phyloP scores from a whole-genome alignment of 2,888 invertebrate genomes.

The Prosopocoilus inquinatus region DNA sequence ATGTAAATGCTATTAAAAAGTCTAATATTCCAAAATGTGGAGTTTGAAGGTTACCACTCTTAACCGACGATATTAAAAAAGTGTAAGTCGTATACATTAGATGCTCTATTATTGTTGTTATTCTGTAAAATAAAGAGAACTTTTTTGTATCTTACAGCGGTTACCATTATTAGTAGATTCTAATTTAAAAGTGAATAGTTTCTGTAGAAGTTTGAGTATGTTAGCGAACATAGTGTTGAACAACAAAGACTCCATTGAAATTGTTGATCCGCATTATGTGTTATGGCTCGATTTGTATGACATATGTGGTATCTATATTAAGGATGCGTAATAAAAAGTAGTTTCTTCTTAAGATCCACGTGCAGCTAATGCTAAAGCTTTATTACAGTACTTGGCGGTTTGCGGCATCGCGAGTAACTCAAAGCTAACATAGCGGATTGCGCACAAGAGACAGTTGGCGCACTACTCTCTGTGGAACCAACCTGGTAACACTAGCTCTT shows the following conservation, averaged over 20 bases:
- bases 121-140: too few relatives aligned
- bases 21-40: too few relatives aligned
- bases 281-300: slow-evolving; percentile 2
- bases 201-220: too few relatives aligned
- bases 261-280: slow-evolving; percentile 1
- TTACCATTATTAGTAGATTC: slow-evolving; percentile 5
- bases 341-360: slow-evolving; percentile 10
- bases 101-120: too few relatives aligned
- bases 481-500: slow-evolving; percentile 20
- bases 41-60: too few relatives aligned
- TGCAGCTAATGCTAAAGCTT: slow-evolving; percentile 20
- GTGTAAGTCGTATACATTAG: too few relatives aligned
- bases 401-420: slow-evolving; percentile 16
- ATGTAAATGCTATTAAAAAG: too few relatives aligned
- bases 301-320: slow-evolving; percentile 4
- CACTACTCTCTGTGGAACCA: slow-evolving; percentile 23
- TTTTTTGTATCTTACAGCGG: slow-evolving; percentile 4
- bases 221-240: too few relatives aligned
- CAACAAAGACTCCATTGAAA: too few relatives aligned
- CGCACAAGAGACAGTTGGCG: slow-evolving; percentile 19
- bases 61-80: too few relatives aligned
- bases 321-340: slow-evolving; percentile 14
- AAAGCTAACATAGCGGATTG: slow-evolving; percentile 16
- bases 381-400: slow-evolving; percentile 18
- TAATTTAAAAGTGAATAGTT: too few relatives aligned